Percentiles rank a stretch among this genome's conserved stretches.
Conservation (phyloP, 2,113 vertebrate species). For the Vulpes ferrilata region DNA sequence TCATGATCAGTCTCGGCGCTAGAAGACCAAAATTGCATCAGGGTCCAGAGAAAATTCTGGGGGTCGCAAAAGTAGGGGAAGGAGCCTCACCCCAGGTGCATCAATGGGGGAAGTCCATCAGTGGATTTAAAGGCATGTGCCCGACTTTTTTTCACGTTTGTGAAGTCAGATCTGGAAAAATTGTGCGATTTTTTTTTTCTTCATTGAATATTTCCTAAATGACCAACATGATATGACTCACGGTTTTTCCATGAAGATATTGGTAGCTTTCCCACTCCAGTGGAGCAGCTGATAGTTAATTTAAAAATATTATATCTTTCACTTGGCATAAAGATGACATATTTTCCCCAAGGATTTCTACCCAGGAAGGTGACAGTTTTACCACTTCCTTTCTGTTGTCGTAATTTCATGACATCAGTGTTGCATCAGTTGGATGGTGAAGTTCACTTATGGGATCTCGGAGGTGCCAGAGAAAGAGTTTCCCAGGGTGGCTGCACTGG, state of each 20-base stretch:
- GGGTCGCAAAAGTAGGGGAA: not conserved
- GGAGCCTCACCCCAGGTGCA: rapidly evolving
- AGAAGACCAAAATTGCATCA: not conserved
- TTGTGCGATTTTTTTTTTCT: not conserved
- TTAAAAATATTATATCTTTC: not conserved
- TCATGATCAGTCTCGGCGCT: not conserved
- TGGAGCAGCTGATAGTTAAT: not conserved
- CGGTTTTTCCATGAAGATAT: not conserved
- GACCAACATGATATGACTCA: not conserved
- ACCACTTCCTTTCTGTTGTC: not conserved
- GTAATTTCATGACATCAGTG: too few species aligned
- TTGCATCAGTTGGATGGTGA: not conserved
- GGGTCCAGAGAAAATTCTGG: not conserved
- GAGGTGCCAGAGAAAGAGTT: not conserved
- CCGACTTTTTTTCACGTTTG: rapidly evolving
- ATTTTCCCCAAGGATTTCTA: constrained; percentile 45
- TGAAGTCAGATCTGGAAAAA: not conserved
- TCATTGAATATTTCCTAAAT: not conserved
- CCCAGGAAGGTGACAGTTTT: not conserved
- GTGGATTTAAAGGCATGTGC: rapidly evolving
- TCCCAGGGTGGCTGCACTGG: not conserved
- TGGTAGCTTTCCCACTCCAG: constrained; percentile 32
- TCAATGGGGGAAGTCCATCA: rapidly evolving
- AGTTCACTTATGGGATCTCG: not conserved
- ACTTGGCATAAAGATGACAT: not conserved